phyloP scores from a whole-genome alignment of 2,113 vertebrate species.

The Atractosteus spatula region DNA sequence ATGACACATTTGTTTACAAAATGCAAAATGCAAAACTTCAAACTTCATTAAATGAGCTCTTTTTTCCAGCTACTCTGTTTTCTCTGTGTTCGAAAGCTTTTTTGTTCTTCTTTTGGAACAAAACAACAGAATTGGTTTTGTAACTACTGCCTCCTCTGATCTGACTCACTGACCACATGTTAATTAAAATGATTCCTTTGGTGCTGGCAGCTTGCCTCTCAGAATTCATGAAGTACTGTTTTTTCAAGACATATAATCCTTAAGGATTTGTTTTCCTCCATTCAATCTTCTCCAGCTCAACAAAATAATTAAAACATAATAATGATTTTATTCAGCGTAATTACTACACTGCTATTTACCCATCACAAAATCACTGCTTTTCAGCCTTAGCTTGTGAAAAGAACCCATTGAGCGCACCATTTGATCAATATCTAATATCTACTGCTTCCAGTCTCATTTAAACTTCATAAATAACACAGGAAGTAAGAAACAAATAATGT shows the following conservation, averaged over 20 bases:
- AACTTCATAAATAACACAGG: slow-evolving; percentile 1
- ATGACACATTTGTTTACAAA: too few relatives aligned
- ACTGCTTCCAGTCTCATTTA: background rate
- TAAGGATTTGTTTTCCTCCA: background rate
- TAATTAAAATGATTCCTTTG: background rate
- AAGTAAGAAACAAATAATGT: background rate
- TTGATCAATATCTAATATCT: background rate
- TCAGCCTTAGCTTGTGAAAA: background rate
- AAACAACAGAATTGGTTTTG: background rate
- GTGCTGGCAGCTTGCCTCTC: background rate
- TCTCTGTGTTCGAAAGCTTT: too few relatives aligned
- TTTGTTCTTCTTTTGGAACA: background rate
- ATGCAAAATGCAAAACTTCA: too few relatives aligned
- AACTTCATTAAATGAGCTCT: too few relatives aligned
- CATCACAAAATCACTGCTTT: background rate
- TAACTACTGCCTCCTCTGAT: background rate
- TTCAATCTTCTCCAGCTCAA: background rate
- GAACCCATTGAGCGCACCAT: background rate
- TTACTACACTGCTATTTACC: background rate
- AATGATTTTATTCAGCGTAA: slow-evolving; percentile 2
- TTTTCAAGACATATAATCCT: slow-evolving; percentile 4
- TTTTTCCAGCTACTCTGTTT: too few relatives aligned
- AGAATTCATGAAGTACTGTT: background rate
- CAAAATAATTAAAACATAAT: slow-evolving; percentile 1
- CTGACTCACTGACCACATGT: background rate